Base-by-base conservation (phyloP, 2,888 invertebrate species). In the Mythimna pallens region DNA sequence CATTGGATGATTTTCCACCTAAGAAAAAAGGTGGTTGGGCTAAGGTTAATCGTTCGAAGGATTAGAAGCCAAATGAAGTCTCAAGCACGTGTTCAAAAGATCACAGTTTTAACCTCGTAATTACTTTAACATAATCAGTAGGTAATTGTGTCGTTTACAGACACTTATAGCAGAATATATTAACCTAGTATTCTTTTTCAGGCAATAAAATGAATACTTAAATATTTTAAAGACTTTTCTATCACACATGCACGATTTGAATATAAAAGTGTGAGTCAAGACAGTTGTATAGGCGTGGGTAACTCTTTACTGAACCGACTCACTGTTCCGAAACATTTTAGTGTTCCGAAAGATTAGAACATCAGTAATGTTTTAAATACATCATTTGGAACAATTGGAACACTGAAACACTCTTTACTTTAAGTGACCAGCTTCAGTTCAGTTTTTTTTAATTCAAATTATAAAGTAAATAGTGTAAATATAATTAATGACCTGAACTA, bases 181-280 rank as follows among this genome's bases (percentile, higher is more conserved):
- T 58, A 76, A 47, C 47, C 3, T 30, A 0, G 55, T 30, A 8
- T 3, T 17, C 14, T 30, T 57, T 22, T 58, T 50, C 3, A 55
- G 9, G 0, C n/a, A 47, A 50, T 34, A 30, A 70, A 58, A 64
- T 36, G 3, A 30, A 40, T 58, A 34, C 2, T 7, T 69, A 20
- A 62, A 7, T 40, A 30, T 22, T 70, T 30, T 10, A 36, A 9
- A 17, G 14, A 14, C 6, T 34, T 54, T 66, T 74, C 61, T 66
- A 55, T 65, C n/a, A 50, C 5, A 20, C 14, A 70, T 9, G 17
- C 78, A 65, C 78, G 78, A 59, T 76, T 76, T 55, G 14, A 4
- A n/a, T 40, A 40, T 70, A 54, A 59, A 70, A 59, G 0, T 50
- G 9, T 69, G 17, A 47, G 9, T 63, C 25, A 54, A 47, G 3